Percentiles rank a stretch among this genome's conserved stretches.
Evolutionary conservation across 2,113 vertebrate genomes (phyloP).

Genomic region (Oreochromis niloticus): DNA sequence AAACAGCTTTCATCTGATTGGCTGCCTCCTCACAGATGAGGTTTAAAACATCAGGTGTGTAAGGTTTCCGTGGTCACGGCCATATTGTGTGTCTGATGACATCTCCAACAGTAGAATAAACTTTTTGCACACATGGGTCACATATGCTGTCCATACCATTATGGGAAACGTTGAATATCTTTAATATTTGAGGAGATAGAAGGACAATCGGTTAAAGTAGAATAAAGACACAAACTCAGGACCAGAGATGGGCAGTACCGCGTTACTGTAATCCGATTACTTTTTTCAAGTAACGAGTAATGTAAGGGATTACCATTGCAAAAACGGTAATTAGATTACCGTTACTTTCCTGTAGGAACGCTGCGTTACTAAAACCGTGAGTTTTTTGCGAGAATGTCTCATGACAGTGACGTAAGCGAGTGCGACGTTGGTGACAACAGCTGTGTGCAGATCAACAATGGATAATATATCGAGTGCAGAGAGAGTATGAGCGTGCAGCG

Average conservation of each 20-base stretch:
- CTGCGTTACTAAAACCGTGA: too few species aligned
- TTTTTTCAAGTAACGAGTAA: too few species aligned
- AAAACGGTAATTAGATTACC: too few species aligned
- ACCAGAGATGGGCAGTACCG: not conserved
- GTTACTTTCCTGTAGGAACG: too few species aligned
- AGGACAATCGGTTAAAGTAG: not conserved
- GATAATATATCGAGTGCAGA: too few species aligned
- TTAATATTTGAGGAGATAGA: rapidly evolving
- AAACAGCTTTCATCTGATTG: not conserved
- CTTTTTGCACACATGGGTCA: not conserved
- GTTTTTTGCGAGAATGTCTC: too few species aligned
- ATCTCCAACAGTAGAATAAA: not conserved
- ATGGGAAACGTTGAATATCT: not conserved
- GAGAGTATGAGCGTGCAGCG: too few species aligned
- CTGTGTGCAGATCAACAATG: too few species aligned
- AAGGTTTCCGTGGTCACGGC: not conserved
- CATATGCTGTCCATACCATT: rapidly evolving
- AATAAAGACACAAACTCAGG: not conserved
- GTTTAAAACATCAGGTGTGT: rapidly evolving
- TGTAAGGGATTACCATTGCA: too few species aligned
- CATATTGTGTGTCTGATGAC: not conserved
- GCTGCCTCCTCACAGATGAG: not conserved
- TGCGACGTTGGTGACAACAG: too few species aligned
- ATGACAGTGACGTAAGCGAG: too few species aligned
- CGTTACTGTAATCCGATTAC: too few species aligned